phyloP scores from a whole-genome alignment of 2,113 vertebrate genomes.

The Callionymus lyra region DNA sequence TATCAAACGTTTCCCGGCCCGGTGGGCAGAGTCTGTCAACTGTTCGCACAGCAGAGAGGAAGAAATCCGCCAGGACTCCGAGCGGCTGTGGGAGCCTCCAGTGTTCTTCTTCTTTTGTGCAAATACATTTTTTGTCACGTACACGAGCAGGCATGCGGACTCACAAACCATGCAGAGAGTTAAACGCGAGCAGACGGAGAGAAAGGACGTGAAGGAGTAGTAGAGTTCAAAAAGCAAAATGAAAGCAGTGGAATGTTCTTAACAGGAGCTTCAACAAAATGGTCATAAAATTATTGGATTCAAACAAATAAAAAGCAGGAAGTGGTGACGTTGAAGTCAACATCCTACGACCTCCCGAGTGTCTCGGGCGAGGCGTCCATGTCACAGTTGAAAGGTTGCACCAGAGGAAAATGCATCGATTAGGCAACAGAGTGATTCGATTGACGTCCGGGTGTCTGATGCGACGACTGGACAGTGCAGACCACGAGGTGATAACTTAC shows the following conservation, averaged over 20 bases:
- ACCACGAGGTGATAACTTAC: slow-evolving; percentile 51
- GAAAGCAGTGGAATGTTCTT: slow-evolving; percentile 52
- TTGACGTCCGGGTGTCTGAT: slow-evolving; percentile 12
- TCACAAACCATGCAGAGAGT: slow-evolving; percentile 67
- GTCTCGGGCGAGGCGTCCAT: slow-evolving; percentile 37
- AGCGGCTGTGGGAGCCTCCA: slow-evolving; percentile 38
- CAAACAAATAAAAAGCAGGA: slow-evolving; percentile 5
- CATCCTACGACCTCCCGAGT: slow-evolving; percentile 6
- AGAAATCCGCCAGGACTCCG: slow-evolving; percentile 25
- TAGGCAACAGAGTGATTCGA: slow-evolving; percentile 48
- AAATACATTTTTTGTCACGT: slow-evolving; percentile 62
- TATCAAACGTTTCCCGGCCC: slow-evolving; percentile 38
- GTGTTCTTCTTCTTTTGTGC: slow-evolving; percentile 61
- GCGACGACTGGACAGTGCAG: slow-evolving; percentile 37
- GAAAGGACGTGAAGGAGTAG: slow-evolving; percentile 15
- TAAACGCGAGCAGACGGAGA: slow-evolving; percentile 49
- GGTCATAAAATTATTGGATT: no score
- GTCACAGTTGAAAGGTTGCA: slow-evolving; percentile 15
- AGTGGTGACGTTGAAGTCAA: slow-evolving; percentile 40
- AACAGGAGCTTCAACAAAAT: slow-evolving; percentile 29
- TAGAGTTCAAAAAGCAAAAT: slow-evolving; percentile 9
- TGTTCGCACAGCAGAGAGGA: slow-evolving; percentile 35
- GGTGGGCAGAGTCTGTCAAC: slow-evolving; percentile 45
- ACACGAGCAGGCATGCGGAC: slow-evolving; percentile 67
- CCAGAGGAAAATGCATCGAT: slow-evolving; percentile 22